Evolutionary conservation across 2,113 vertebrate species (phyloP), one percentile per base, ranked within the genome.

Genomic region (Grammomys dolichurus): DNA sequence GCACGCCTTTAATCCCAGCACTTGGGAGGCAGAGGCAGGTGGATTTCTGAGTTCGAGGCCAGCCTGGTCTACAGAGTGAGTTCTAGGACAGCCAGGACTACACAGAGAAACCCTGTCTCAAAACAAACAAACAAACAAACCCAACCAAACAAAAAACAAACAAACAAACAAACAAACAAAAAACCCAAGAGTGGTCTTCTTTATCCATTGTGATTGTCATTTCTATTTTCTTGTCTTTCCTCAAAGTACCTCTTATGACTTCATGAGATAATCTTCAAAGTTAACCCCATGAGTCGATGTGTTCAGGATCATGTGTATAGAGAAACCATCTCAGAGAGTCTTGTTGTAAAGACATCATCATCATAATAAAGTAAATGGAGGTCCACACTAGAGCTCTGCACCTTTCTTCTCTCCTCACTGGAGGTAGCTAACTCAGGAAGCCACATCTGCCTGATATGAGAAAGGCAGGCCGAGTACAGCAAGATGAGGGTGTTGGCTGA

Each of bases 191-290:
- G 46, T 86, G 54, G 7, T 51, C 20, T 78, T 24, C 17, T 81
- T 58, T n/a, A 60, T 96, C 87, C 93, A 92, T 84, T 91, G 84
- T 88, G 56, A 78, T 88, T 90, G 13, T 80, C 40, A 26, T 90
- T 90, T 88, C 46, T 91, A 76, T 84, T 80, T 89, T 86, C 87
- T 82, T 81, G 2, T 89, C 89, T 60, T 95, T 63, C 56, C 63
- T 82, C 78, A 58, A 48, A 93, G 48, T 76, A 92, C n/a, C 89
- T 65, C 11, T 48, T 60, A 22, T 28, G 82, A 65, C n/a, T 85
- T 95, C 56, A 72, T 72, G 84, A 95, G 43, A 86, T 80, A 93
- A 63, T 91, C 33, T 80, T 89, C 31, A 84, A 58, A 88, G 26
- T 94, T 90, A 85, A 58, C 22, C 16, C 70, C 85, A 76, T 70